phyloP scores from a whole-genome alignment of 2,888 invertebrate genomes.

The Mellilla xanthometata region DNA sequence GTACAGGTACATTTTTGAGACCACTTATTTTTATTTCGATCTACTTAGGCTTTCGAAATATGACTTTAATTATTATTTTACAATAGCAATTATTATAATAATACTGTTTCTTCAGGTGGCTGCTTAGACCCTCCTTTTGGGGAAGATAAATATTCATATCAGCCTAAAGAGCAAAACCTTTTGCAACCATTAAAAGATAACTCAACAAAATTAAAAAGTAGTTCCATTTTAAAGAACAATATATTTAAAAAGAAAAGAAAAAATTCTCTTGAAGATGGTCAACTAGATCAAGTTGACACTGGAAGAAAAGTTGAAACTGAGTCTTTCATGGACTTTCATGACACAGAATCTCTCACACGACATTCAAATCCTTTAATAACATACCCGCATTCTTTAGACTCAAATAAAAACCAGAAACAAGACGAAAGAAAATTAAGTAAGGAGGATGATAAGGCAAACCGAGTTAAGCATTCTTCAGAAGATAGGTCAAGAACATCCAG shows the following conservation, averaged over 20 bases:
- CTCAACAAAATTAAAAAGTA: conserved; percentile 14
- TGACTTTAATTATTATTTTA: no score
- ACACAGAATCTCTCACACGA: conserved; percentile 31
- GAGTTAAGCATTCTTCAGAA: conserved; percentile 25
- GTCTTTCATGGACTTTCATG: conserved; percentile 37
- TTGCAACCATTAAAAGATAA: conserved; percentile 3
- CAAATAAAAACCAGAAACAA: conserved; percentile 30
- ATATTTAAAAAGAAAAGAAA: conserved; percentile 32
- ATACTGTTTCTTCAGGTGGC: conserved; percentile 51
- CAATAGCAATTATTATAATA: no score
- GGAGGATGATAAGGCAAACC: conserved; percentile 30
- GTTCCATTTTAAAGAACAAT: conserved; percentile 31
- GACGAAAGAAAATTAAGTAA: conserved; percentile 24
- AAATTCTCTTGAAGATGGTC: conserved; percentile 11
- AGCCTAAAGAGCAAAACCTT: conserved; percentile 29
- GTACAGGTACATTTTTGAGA: no score
- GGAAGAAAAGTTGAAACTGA: conserved; percentile 24
- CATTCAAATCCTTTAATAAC: conserved; percentile 55
- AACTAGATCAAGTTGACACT: conserved; percentile 15
- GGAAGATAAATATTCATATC: conserved; percentile 63
- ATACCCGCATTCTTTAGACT: conserved; percentile 47
- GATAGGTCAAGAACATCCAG: conserved; percentile 30
- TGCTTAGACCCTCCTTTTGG: conserved; percentile 69
- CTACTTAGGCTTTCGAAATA: no score
- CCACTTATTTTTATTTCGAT: no score